These are phyloP conservation scores for Ammodytes dubius DNA, from an alignment of 2,113 vertebrate species.

Conservation along the genomic window DNA sequence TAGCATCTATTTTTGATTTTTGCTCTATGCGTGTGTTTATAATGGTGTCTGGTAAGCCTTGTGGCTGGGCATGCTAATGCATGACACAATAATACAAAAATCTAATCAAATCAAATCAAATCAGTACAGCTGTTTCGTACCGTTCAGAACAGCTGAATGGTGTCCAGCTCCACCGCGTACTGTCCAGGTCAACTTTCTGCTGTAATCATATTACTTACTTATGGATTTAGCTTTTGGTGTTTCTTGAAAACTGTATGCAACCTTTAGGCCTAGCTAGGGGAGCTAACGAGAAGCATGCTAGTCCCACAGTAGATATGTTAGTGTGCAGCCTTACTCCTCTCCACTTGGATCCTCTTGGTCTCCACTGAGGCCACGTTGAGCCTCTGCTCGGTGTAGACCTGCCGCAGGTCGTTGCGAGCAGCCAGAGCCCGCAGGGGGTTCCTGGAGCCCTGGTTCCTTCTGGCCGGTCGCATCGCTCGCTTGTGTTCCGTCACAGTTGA, in stretches of 20 bases:
- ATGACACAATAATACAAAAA: no score
- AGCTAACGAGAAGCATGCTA: neutral
- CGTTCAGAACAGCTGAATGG: neutral
- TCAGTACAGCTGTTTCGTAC: neutral
- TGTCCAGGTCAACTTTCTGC: no score
- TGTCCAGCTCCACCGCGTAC: neutral
- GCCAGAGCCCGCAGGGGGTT: conserved; percentile 87
- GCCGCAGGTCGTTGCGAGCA: conserved; percentile 84
- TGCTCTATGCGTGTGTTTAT: no score
- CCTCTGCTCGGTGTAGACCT: conserved; percentile 87
- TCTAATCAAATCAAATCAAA: no score
- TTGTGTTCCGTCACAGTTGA: conserved; percentile 84
- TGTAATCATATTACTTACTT: neutral
- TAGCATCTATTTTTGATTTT: no score
- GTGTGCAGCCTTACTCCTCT: conserved; percentile 79
- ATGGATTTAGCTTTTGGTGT: neutral
- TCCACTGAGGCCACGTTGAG: conserved; percentile 85
- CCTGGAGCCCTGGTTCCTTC: conserved; percentile 84
- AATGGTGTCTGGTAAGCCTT: no score
- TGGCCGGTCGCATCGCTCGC: conserved; percentile 82
- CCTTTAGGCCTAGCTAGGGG: neutral
- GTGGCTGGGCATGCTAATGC: no score
- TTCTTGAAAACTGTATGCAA: conserved; percentile 4
- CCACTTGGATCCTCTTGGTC: conserved; percentile 86
- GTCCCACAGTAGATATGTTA: neutral